These are phyloP conservation scores for Eriosoma lanigerum DNA, from an alignment of 1,140 invertebrate species.

Conservation along the genomic window DNA sequence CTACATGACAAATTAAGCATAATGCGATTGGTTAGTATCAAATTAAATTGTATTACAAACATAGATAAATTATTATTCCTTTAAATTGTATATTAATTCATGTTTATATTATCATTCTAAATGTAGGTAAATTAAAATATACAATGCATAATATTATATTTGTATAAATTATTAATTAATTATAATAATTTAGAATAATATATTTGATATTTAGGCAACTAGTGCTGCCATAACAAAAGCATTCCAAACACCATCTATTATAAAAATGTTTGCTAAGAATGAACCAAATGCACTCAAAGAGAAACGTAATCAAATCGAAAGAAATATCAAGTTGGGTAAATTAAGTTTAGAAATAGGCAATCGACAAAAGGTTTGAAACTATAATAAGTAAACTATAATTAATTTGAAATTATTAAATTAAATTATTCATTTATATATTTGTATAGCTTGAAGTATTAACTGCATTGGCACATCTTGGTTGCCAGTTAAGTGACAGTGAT, in stretches of 20 bases:
- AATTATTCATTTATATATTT: neutral
- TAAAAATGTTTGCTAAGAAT: constrained; percentile 73
- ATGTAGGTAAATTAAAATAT: too few relatives aligned
- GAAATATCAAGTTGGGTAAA: constrained; percentile 63
- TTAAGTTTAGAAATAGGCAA: constrained; percentile 1
- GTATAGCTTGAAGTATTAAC: constrained; percentile 43
- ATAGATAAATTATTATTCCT: neutral
- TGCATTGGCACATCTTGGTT: constrained; percentile 30
- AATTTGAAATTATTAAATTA: neutral
- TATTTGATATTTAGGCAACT: constrained; percentile 64
- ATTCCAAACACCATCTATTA: constrained; percentile 78
- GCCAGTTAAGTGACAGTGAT: constrained; percentile 1
- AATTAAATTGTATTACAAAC: neutral
- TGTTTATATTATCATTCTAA: too few relatives aligned
- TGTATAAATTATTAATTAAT: neutral
- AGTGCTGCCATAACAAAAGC: constrained; percentile 76
- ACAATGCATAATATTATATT: too few relatives aligned
- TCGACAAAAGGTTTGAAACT: constrained; percentile 18
- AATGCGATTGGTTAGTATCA: constrained; percentile 66
- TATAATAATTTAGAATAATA: too few relatives aligned
- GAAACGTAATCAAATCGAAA: constrained; percentile 64
- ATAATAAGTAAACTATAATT: neutral
- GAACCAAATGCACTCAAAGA: constrained; percentile 71
- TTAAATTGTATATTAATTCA: neutral
- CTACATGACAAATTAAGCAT: constrained; percentile 68